Evolutionary conservation across 1,140 invertebrate species (phyloP), one percentile per base, ranked within the genome.

Genomic region (Brachionus angularis): DNA sequence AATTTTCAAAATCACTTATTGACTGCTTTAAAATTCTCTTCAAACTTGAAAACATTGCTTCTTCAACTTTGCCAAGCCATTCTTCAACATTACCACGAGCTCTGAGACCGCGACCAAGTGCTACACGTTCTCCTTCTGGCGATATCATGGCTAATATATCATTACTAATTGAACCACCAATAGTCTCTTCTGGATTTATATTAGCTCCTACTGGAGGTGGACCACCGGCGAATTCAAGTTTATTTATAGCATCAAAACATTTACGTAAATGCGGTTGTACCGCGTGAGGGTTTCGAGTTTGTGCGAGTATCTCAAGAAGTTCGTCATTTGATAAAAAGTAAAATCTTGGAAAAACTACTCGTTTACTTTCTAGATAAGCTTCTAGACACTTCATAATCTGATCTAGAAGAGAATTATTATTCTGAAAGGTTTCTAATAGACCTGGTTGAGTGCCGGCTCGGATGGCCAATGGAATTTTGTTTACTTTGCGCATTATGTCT

Each of bases 201-300:
- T n/a, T n/a, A n/a, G n/a, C 77, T 5, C 69, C 53, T 12, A 73
- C 70, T 1, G 74, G 58, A 18, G 75, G 46, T 18, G 71, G 21
- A 46, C 75, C 74, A 75, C 88, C 86, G 64, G 85, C 89, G 78
- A 92, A 91, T 76, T 91, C 89, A 18, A 92, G 79, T 71, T 79
- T 80, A 23, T 79, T 73, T 50, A 83, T 83, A 62, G 87, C 90
- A 79, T 93, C 90, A 78, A 94, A 94, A 76, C 90, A 93, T 80
- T 93, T 93, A 50, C 89, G 84, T 18, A 94, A 81, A 83, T 93
- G 89, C 8, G 89, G 89, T 76, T 93, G 91, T 0, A 94, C 89
- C 1, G 89, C 89, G 73, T 89, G 87, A 0, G 90, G 89, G 79
- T 91, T 90, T 72, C 88, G 84, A 0, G 89, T 90, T 85, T 89